Conservation (phyloP, 2,888 invertebrate genomes). For the Caenorhabditis macrosperma region DNA sequence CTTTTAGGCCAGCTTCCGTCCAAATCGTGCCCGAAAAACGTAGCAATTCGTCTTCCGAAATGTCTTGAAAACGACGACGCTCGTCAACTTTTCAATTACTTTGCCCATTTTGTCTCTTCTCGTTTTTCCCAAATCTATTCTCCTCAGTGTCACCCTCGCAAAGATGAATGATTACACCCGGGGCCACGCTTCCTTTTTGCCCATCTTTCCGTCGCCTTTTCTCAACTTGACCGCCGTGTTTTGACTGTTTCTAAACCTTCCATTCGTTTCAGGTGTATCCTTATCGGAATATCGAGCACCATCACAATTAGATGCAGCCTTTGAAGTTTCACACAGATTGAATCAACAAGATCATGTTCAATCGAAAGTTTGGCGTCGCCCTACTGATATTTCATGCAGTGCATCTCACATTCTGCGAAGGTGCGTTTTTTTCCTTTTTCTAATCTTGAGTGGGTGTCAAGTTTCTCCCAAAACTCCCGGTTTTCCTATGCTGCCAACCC, state of each 20-base stretch:
- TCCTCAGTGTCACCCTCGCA: conserved; percentile 49
- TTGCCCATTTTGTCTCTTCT: conserved; percentile 45
- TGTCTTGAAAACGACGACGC: conserved; percentile 58
- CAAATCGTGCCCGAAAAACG: conserved; percentile 33
- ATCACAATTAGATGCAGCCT: conserved; percentile 54
- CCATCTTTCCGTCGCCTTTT: conserved; percentile 24
- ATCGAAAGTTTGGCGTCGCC: conserved; percentile 43
- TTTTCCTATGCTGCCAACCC: conserved; percentile 1
- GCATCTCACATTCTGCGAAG: conserved; percentile 23
- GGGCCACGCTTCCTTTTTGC: conserved; percentile 48
- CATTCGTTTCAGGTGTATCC: conserved; percentile 41
- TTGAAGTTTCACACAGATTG: conserved; percentile 51
- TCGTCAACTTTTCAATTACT: conserved; percentile 60
- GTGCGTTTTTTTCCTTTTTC: conserved; percentile 18
- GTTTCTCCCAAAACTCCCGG: conserved; percentile 6
- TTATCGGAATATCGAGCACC: conserved; percentile 42
- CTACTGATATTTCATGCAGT: conserved; percentile 28
- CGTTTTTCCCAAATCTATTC: conserved; percentile 51
- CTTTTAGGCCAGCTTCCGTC: conserved; percentile 32
- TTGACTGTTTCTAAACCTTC: conserved; percentile 5
- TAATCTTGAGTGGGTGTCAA: conserved; percentile 15
- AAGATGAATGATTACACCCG: conserved; percentile 57
- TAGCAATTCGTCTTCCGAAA: conserved; percentile 49
- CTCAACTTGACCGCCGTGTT: neutral
- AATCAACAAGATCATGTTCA: conserved; percentile 56